Evolutionary conservation across 2,888 invertebrate genomes (phyloP).

Genomic region (Drosophila leonis): DNA sequence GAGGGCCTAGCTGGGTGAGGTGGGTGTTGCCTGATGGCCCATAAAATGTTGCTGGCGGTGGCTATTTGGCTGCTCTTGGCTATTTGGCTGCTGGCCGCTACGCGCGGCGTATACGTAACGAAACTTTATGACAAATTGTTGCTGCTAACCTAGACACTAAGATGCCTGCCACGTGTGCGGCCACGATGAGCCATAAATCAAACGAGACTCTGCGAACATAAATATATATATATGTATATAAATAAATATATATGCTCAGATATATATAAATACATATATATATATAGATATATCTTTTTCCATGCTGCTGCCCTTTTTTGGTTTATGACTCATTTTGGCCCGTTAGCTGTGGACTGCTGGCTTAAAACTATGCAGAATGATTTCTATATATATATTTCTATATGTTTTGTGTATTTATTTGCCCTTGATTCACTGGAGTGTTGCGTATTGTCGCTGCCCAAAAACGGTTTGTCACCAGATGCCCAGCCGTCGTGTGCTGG

Average conservation of each 20-base stretch:
- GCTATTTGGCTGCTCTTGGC: slow-evolving; percentile 53
- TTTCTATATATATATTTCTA: slow-evolving; percentile 14
- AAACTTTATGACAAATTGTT: slow-evolving; percentile 82
- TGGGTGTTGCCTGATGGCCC: slow-evolving; percentile 54
- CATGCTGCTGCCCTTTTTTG: slow-evolving; percentile 23
- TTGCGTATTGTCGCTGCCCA: slow-evolving; percentile 81
- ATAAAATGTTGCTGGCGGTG: slow-evolving; percentile 70
- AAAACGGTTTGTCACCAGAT: slow-evolving; percentile 85
- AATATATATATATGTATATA: slow-evolving; percentile 18
- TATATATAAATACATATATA: slow-evolving; percentile 16
- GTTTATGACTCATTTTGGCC: slow-evolving; percentile 54
- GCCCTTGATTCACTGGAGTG: slow-evolving; percentile 76
- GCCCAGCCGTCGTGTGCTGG: slow-evolving; percentile 74
- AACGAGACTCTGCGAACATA: slow-evolving; percentile 38
- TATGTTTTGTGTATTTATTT: neutral
- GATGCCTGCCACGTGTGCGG: slow-evolving; percentile 72
- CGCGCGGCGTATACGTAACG: slow-evolving; percentile 62
- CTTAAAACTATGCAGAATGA: slow-evolving; percentile 42
- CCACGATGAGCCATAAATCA: slow-evolving; percentile 70
- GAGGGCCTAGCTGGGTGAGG: slow-evolving; percentile 10
- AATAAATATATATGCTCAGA: slow-evolving; percentile 11
- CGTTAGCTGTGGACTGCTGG: slow-evolving; percentile 25
- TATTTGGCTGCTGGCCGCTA: slow-evolving; percentile 57
- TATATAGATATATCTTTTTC: slow-evolving; percentile 16
- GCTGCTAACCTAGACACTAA: slow-evolving; percentile 71